Evolutionary conservation across 1,140 invertebrate species (phyloP).

Genomic region (Polyergus mexicanus): DNA sequence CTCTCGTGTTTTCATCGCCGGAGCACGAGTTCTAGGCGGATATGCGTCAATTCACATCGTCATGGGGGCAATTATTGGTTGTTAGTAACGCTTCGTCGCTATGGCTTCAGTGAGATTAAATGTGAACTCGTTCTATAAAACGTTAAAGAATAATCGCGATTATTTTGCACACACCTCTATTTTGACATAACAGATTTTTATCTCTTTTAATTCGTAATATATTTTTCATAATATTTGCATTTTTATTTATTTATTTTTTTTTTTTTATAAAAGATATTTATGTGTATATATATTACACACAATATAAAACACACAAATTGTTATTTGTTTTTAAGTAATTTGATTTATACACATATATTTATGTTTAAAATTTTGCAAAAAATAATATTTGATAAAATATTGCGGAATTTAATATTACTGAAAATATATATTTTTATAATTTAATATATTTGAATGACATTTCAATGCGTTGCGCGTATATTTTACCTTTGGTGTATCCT

Average conservation of each 20-base stretch:
- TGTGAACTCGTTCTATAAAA: constrained; percentile 41
- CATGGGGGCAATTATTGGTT: constrained; percentile 68
- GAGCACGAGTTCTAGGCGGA: constrained; percentile 61
- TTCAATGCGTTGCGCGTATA: background rate
- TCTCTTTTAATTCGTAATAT: background rate
- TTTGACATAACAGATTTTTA: background rate
- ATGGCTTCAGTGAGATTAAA: constrained; percentile 62
- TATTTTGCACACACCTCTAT: constrained; percentile 26
- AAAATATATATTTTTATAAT: background rate
- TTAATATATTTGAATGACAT: constrained; percentile 8
- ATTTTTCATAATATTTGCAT: constrained; percentile 39
- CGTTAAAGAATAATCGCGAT: constrained; percentile 36
- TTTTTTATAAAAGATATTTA: background rate
- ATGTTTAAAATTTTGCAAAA: background rate
- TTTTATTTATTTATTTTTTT: constrained; percentile 35
- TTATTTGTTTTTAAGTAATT: constrained; percentile 4
- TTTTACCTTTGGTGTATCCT: constrained; percentile 10
- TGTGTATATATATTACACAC: background rate
- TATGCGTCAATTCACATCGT: constrained; percentile 72
- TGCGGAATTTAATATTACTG: background rate
- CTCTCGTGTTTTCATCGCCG: constrained; percentile 41
- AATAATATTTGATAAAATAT: background rate
- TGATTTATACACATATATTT: background rate
- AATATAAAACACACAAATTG: background rate
- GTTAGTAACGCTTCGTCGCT: constrained; percentile 74